Percentiles rank a stretch among this genome's conserved stretches.
phyloP scores from a whole-genome alignment of 2,113 vertebrate genomes.

The Serinus canaria region DNA sequence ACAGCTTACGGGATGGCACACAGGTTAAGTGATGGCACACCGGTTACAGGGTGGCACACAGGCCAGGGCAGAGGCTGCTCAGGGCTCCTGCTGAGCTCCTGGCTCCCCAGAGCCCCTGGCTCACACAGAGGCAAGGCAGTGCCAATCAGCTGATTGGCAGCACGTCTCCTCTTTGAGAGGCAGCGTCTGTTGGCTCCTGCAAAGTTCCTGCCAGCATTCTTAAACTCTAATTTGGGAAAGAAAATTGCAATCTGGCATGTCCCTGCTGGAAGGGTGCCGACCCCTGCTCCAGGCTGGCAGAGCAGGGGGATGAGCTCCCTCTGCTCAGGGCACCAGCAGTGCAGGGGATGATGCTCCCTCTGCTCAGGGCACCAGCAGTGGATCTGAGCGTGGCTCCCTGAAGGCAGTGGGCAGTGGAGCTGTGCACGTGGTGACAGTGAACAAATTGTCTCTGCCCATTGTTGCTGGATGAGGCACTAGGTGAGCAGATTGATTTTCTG shows the following conservation, averaged over 20 bases:
- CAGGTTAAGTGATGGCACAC: no score
- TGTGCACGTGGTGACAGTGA: constrained; percentile 52
- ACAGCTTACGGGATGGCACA: no score
- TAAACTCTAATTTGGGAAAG: constrained; percentile 68
- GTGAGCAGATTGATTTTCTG: constrained; percentile 69
- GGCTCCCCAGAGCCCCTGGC: constrained; percentile 8
- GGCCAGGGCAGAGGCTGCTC: neutral
- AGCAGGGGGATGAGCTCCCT: neutral
- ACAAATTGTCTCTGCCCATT: constrained; percentile 47
- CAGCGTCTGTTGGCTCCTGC: constrained; percentile 67
- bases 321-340: neutral
- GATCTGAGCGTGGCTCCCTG: neutral
- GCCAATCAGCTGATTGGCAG: constrained; percentile 70
- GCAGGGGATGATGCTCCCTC: neutral
- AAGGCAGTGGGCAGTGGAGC: neutral
- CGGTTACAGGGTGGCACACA: neutral
- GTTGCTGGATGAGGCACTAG: constrained; percentile 58
- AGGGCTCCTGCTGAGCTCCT: neutral
- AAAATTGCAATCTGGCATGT: constrained; percentile 68
- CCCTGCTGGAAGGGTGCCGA: constrained; percentile 66
- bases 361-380: neutral
- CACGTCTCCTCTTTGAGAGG: constrained; percentile 52
- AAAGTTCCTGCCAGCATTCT: constrained; percentile 68
- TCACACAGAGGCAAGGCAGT: constrained; percentile 55
- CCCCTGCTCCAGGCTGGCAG: constrained; percentile 35